Conservation (phyloP, 2,888 invertebrate genomes). For the Drosophila sordidula region DNA sequence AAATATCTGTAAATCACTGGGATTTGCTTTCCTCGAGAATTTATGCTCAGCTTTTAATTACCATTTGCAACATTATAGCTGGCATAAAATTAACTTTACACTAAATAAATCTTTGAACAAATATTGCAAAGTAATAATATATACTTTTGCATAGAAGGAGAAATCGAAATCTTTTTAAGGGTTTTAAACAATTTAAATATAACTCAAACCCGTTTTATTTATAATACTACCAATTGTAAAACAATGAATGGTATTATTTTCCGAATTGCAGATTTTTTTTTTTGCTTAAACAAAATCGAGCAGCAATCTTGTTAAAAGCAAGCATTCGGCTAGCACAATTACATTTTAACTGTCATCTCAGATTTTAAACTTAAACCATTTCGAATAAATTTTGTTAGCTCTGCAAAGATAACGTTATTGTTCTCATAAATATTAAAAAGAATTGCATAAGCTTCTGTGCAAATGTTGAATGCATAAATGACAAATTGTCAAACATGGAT, state of each 20-base stretch:
- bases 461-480: conserved; percentile 22
- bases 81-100: background rate
- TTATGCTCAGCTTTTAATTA: conserved; percentile 11
- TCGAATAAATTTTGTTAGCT: background rate
- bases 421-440: conserved; percentile 31
- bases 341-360: background rate
- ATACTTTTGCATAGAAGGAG: no score
- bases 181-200: no score
- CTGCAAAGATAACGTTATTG: background rate
- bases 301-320: background rate
- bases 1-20: conserved; percentile 18
- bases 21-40: background rate
- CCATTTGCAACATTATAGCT: conserved; percentile 5
- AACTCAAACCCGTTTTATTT: no score
- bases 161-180: no score
- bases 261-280: no score
- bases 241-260: no score
- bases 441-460: conserved; percentile 17
- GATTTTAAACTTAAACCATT: background rate
- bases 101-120: background rate
- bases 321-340: background rate
- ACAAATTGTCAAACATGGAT: conserved; percentile 39
- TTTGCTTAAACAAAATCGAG: background rate
- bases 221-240: no score
- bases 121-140: no score